Conservation (phyloP, 1,140 invertebrate species). For the Drosophila aff. region DNA sequence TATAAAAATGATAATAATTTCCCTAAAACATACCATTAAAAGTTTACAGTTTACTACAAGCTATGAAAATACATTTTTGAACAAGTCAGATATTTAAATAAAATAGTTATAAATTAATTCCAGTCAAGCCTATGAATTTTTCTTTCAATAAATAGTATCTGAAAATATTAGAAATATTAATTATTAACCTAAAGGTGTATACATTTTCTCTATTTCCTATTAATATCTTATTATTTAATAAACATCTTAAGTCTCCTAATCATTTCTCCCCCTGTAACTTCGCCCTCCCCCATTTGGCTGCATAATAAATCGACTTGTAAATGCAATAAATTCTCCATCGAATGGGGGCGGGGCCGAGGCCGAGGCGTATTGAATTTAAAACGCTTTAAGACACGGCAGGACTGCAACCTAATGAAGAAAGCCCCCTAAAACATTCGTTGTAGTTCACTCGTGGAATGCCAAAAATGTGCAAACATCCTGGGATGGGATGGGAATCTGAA, state of each 20-base stretch:
- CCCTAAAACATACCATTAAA: neutral
- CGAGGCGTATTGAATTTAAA: slow-evolving; percentile 67
- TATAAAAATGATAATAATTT: neutral
- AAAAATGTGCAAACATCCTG: slow-evolving; percentile 69
- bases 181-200: neutral
- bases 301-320: slow-evolving; percentile 82
- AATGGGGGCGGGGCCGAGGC: slow-evolving; percentile 21
- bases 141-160: neutral
- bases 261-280: slow-evolving; percentile 5
- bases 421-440: slow-evolving; percentile 34
- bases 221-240: neutral
- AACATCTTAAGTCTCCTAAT: neutral
- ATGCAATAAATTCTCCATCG: slow-evolving; percentile 79
- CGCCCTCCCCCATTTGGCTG: slow-evolving; percentile 26
- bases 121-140: neutral
- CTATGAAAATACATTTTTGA: neutral
- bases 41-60: neutral
- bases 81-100: neutral
- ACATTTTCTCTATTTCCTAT: neutral
- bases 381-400: slow-evolving; percentile 59
- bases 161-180: too few species aligned
- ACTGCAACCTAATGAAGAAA: slow-evolving; percentile 51
- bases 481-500: slow-evolving; percentile 6
- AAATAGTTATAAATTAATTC: neutral
- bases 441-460: slow-evolving; percentile 56